Percentiles rank a stretch among this genome's conserved stretches.
Conservation (phyloP, 2,797 vertebrate species). For the Tragelaphus oryx region DNA sequence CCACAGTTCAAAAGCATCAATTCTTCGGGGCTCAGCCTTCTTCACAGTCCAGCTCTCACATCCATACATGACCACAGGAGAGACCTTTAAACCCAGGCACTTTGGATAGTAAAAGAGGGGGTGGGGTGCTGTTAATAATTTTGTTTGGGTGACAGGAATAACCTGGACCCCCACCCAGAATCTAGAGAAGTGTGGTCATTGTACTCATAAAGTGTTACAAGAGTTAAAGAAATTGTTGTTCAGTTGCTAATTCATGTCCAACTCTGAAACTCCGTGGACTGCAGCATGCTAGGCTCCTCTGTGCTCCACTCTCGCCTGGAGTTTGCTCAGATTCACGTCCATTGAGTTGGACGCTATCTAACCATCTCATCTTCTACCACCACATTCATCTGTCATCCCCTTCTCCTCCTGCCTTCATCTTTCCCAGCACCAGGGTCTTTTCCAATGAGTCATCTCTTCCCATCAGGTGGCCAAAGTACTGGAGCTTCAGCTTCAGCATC, state of each 20-base stretch:
- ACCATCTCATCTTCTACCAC: neutral
- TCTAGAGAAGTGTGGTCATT: neutral
- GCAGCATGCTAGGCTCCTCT: neutral
- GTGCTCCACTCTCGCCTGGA: neutral
- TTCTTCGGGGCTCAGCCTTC: too few species aligned
- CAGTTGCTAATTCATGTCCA: neutral
- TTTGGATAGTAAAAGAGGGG: neutral
- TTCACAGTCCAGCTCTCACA: too few species aligned
- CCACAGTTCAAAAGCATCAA: too few species aligned
- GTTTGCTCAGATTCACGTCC: neutral
- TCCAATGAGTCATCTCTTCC: neutral
- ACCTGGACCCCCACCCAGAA: neutral
- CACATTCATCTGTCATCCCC: neutral
- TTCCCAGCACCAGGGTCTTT: neutral
- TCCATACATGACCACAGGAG: too few species aligned
- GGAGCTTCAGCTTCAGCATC: neutral
- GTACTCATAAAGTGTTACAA: neutral
- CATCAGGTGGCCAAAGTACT: neutral
- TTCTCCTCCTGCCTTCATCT: neutral
- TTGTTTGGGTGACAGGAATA: neutral
- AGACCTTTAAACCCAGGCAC: neutral
- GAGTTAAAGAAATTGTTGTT: neutral
- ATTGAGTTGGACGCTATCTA: neutral
- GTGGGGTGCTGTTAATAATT: neutral
- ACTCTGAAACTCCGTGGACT: neutral